Percentiles rank a stretch among this genome's conserved stretches.
These are phyloP conservation scores for Caenorhabditis drosophilae DNA, from an alignment of 2,888 invertebrate species.

Conservation along the genomic window DNA sequence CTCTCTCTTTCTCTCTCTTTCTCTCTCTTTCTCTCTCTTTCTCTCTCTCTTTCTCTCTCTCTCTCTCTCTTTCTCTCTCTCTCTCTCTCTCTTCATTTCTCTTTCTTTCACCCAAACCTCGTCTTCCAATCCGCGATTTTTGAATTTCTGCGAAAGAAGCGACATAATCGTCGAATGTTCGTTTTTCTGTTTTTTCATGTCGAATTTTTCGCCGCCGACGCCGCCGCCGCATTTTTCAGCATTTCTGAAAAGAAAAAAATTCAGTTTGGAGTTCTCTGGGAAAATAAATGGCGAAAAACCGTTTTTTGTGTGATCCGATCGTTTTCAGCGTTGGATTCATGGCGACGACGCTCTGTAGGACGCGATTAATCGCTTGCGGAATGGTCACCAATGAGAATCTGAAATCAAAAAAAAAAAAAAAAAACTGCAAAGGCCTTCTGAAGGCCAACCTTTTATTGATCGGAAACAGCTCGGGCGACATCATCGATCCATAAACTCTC, in stretches of 20 bases:
- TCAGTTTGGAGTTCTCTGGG: background rate
- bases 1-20: too few species aligned
- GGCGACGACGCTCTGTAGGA: constrained; percentile 53
- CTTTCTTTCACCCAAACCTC: too few species aligned
- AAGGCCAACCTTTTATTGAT: too few species aligned
- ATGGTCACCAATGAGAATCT: constrained; percentile 65
- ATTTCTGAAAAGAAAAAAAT: constrained; percentile 8
- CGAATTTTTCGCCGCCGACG: constrained; percentile 10
- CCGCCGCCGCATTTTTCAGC: constrained; percentile 3
- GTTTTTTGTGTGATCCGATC: constrained; percentile 34
- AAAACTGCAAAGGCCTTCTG: too few species aligned
- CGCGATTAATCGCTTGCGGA: constrained; percentile 63
- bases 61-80: too few species aligned
- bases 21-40: too few species aligned
- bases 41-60: too few species aligned
- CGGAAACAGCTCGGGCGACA: constrained; percentile 39
- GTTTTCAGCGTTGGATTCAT: constrained; percentile 40
- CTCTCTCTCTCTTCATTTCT: too few species aligned
- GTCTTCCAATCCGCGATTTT: constrained; percentile 22
- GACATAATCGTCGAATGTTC: constrained; percentile 26
- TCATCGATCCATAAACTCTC: constrained; percentile 24
- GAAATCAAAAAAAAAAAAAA: too few species aligned
- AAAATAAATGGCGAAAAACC: too few species aligned
- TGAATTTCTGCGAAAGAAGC: constrained; percentile 16
- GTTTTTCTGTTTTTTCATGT: constrained; percentile 22